Conservation (phyloP, 2,113 vertebrate genomes). For the Trematocara zebra region DNA sequence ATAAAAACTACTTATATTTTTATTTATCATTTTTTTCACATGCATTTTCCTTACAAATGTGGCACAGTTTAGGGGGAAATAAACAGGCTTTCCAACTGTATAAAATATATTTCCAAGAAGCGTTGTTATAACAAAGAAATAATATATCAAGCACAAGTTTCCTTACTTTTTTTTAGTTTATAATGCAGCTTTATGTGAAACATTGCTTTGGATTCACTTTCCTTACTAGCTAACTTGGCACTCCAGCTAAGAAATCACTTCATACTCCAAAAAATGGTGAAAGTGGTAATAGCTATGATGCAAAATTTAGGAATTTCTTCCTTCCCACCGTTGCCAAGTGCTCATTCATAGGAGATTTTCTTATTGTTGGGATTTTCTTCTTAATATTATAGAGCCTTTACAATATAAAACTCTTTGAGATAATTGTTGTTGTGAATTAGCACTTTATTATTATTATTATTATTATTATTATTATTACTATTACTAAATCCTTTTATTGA, state of each 20-base stretch:
- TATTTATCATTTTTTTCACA: neutral
- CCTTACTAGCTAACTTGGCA: fast-evolving
- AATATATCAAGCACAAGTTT: neutral
- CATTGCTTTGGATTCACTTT: neutral
- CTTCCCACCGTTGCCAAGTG: fast-evolving
- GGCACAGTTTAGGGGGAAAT: neutral
- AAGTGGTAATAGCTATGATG: neutral
- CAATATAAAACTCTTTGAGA: fast-evolving
- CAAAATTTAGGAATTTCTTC: neutral
- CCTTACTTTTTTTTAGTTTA: neutral
- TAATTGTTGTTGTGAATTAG: neutral
- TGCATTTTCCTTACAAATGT: neutral
- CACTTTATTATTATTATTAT: neutral
- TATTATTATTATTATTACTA: neutral
- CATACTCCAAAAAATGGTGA: neutral
- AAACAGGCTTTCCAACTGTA: neutral
- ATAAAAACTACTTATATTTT: neutral
- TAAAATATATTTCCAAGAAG: neutral
- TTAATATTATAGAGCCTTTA: neutral
- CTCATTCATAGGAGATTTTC: neutral
- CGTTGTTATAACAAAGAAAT: neutral
- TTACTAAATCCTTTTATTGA: neutral
- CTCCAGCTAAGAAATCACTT: neutral
- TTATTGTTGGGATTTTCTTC: neutral
- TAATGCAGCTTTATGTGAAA: neutral